Evolutionary conservation across 2,113 vertebrate species (phyloP).

Genomic region (Pseudopipra pipra): DNA sequence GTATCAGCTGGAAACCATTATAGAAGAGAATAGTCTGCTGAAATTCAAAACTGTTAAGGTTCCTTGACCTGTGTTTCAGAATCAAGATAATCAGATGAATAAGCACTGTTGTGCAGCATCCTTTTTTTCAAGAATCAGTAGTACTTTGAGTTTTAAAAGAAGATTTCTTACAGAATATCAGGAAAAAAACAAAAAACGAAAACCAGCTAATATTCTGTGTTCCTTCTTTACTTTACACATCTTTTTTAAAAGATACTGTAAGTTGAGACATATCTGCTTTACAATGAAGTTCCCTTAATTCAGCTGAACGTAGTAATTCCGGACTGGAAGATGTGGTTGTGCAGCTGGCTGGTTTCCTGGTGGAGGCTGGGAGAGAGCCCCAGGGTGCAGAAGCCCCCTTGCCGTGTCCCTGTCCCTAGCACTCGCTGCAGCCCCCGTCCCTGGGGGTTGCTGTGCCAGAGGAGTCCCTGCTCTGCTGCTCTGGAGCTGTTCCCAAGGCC

Average conservation of each 20-base stretch:
- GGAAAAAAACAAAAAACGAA: too few relatives aligned
- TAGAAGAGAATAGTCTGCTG: not conserved
- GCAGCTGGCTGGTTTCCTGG: not conserved
- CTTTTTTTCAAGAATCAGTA: not conserved
- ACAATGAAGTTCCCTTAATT: not conserved
- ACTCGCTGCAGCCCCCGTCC: not conserved
- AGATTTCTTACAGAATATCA: not conserved
- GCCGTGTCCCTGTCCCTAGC: not conserved
- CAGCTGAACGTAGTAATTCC: not conserved
- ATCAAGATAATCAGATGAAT: not conserved
- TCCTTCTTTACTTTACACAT: not conserved
- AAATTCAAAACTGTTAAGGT: not conserved
- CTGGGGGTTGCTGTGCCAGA: fast-evolving
- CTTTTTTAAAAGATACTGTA: not conserved
- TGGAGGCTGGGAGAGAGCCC: not conserved
- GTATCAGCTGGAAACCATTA: not conserved
- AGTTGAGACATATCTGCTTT: not conserved
- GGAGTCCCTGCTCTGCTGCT: not conserved
- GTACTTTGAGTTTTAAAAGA: not conserved
- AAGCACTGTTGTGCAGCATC: not conserved
- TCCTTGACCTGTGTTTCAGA: not conserved
- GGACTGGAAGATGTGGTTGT: not conserved
- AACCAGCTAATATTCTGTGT: not conserved
- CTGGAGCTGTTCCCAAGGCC: not conserved
- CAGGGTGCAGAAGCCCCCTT: fast-evolving